Evolutionary conservation across 2,888 invertebrate genomes (phyloP).

Genomic region (Trileptium ribeirensis): DNA sequence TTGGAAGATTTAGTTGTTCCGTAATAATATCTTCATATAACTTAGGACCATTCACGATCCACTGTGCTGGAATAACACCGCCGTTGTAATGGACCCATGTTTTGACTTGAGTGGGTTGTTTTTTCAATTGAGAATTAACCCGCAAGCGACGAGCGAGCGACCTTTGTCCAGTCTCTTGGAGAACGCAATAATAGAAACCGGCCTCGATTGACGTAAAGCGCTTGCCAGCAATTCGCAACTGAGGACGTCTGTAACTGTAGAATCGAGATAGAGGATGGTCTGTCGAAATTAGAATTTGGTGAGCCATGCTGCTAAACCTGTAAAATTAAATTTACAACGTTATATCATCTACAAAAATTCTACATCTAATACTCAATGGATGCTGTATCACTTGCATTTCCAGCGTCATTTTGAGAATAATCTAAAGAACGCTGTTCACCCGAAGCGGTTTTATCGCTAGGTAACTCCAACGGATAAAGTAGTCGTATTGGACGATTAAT

Average conservation of each 20-base stretch:
- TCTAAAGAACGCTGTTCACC: too few species aligned
- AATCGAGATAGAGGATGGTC: background rate
- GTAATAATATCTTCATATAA: background rate
- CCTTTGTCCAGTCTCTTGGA: background rate
- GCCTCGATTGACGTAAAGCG: background rate
- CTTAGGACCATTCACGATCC: too few species aligned
- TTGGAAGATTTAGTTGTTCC: background rate
- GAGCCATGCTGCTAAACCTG: background rate
- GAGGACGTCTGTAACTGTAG: background rate
- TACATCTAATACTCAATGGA: too few species aligned
- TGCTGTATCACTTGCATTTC: too few species aligned
- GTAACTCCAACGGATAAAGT: too few species aligned
- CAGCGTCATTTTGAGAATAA: too few species aligned
- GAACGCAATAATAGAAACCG: background rate
- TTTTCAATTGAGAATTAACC: background rate
- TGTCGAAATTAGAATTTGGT: background rate
- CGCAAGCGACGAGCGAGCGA: background rate
- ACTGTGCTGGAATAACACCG: too few species aligned
- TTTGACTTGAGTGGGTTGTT: background rate
- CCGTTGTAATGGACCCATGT: background rate
- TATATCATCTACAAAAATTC: background rate
- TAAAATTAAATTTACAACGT: background rate
- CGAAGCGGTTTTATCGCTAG: too few species aligned
- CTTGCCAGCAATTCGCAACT: background rate
- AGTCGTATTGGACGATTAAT: too few species aligned